Conservation (phyloP, 2,797 vertebrate species). For the Streptopelia turtur region DNA sequence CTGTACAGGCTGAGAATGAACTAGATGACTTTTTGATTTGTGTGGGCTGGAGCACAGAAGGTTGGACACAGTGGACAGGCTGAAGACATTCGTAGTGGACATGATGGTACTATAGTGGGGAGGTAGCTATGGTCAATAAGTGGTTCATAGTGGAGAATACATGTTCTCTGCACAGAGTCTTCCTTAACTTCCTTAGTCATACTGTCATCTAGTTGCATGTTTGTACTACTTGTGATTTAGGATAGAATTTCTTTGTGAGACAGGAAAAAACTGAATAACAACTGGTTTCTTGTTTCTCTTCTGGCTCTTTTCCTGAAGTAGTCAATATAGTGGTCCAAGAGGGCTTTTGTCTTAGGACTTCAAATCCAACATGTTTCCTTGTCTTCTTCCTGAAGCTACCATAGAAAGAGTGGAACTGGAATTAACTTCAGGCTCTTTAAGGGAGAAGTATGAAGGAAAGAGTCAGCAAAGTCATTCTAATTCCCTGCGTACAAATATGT, state of each 20-base stretch:
- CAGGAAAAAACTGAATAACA: not conserved
- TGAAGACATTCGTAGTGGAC: not conserved
- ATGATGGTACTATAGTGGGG: fast-evolving
- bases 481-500: not conserved
- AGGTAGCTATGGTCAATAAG: not conserved
- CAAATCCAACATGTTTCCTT: not conserved
- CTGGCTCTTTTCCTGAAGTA: not conserved
- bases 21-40: not conserved
- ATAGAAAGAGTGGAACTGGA: not conserved
- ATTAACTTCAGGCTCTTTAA: not conserved
- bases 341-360: not conserved
- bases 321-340: not conserved
- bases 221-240: not conserved
- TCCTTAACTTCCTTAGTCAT: not conserved
- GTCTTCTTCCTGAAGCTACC: not conserved
- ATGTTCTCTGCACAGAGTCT: not conserved
- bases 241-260: not conserved
- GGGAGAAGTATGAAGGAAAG: not conserved
- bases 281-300: not conserved
- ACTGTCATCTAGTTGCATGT: not conserved
- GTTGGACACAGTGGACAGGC: not conserved
- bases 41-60: not conserved
- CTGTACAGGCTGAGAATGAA: not conserved
- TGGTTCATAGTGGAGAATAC: not conserved
- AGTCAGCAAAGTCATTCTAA: not conserved